phyloP scores from a whole-genome alignment of 2,113 vertebrate species.

The Oostethus manadensis region DNA sequence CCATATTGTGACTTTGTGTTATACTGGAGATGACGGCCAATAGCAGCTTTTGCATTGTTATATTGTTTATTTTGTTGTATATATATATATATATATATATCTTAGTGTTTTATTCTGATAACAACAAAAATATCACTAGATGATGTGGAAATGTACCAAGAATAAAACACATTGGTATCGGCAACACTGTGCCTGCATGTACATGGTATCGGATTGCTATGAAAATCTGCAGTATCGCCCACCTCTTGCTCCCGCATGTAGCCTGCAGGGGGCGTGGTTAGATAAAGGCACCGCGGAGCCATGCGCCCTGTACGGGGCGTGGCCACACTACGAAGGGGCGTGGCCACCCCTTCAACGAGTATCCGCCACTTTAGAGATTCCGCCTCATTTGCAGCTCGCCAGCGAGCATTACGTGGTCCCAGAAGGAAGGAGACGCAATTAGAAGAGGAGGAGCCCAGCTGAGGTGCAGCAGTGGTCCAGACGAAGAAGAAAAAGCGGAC shows the following conservation, averaged over 20 bases:
- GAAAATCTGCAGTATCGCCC: constrained; percentile 1
- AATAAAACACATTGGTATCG: too few species aligned
- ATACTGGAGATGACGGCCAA: too few species aligned
- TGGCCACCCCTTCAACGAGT: constrained; percentile 36
- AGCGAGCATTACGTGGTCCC: neutral
- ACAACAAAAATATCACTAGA: too few species aligned
- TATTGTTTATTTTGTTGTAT: too few species aligned
- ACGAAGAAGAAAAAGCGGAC: constrained; percentile 25
- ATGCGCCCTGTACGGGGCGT: constrained; percentile 40
- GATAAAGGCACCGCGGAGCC: neutral
- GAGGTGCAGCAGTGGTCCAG: constrained; percentile 15
- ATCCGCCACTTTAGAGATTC: constrained; percentile 33
- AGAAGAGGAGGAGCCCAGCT: neutral
- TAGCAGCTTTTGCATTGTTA: too few species aligned
- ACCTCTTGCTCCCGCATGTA: constrained; percentile 15
- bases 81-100: too few species aligned
- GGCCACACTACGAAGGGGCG: constrained; percentile 43
- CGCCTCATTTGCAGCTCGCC: constrained; percentile 41
- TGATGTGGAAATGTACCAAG: too few species aligned
- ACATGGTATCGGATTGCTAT: too few species aligned
- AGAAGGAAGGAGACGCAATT: neutral
- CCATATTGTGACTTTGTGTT: too few species aligned
- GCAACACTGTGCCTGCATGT: too few species aligned
- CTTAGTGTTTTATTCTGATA: too few species aligned
- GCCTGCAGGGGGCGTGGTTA: constrained; percentile 42